Evolutionary conservation across 2,113 vertebrate genomes (phyloP), one percentile per base, ranked within the genome.

Genomic region (Notarius lentiginosus): DNA sequence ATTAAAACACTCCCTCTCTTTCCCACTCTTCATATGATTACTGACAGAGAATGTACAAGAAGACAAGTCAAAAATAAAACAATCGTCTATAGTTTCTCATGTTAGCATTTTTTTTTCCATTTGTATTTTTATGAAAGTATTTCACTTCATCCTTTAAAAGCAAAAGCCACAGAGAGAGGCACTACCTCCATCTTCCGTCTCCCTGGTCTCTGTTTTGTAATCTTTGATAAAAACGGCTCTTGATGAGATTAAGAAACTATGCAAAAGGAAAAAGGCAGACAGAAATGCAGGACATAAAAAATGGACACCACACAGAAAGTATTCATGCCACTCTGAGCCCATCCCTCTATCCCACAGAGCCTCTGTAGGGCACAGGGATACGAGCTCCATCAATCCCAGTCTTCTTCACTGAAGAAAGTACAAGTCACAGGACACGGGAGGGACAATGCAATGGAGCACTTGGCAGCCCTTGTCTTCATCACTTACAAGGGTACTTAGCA

Each of bases 321-420:
- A 34, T 84, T 82, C 53, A 72, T 60, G 81, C 58, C 72, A 41
- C 68, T 76, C 75, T 47, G 82, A 51, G 65, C 56, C 17, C 47
- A 55, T 84, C 81, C 34, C 77, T 83, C 77, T 41, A 51, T 85
- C 84, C 9, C n/a, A 34, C 41, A 84, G 30, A 79, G 82, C 49
- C 79, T 88, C 87, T 51, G 24, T 58, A 60, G 87, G 83, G 79
- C 79, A 66, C 83, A 66, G 84, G 58, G 86, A 75, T 34, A 66
- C 56, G 81, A 83, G 79, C 84, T 80, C 72, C 84, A 86, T 72
- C 72, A 27, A 83, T 79, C 87, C 75, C 55, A 76, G 85, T 89
- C 81, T 92, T 92, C 92, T 92, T 92, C 92, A 92, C 89, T 92
- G 92, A 92, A 92, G 92, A 92, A 92, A 92, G 88, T 92, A 90